Evolutionary conservation across 2,888 invertebrate species (phyloP), one percentile per base, ranked within the genome.

Genomic region (Melolontha melolontha): DNA sequence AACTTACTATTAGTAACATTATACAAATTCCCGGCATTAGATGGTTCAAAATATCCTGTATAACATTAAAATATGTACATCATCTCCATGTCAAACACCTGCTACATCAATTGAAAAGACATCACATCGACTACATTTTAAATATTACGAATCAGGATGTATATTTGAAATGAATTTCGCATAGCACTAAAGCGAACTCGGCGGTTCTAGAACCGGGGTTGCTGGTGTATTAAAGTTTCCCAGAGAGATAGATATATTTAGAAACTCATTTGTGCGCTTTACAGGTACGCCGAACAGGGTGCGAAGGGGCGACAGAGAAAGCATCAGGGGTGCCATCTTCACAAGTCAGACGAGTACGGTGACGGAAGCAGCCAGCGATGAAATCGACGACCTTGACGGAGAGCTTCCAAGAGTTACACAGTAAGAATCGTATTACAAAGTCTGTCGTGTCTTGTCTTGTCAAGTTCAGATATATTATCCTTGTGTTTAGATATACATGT

Each of bases 291-390:
- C 82, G 16, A 82, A 79, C 73, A 81, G 87, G 16, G 78, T 85
- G 8, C 79, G 87, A 72, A 80, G 86, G 71, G 85, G 83, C 11
- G 85, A 85, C 68, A 75, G 83, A 39, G 81, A 82, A 70, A 81
- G 81, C 72, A 79, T 78, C 27, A 76, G 85, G 65, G 85, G 85
- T 5, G 84, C 84, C 2, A 75, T 85, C 39, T 86, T 87, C 72
- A 84, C 86, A 42, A 88, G 87, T 77, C 90, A 90, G 82, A 88
- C 88, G 41, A 90, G 89, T 81, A 89, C 89, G 50, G 89, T 89
- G 52, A 90, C 90, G 14, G 90, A 90, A 81, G 89, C 89, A 50
- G 88, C 89, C 49, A 90, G 90, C 75, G 90, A 91, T 77, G 90
- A 91, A 78, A 88, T 90, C 73, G 90, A 90, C 79, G 87, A 88